A percentile compares a stretch with the other conserved stretches of the same genome.
These are phyloP conservation scores for Aethes cnicana DNA, from an alignment of 2,888 invertebrate species.

Conservation along the genomic window DNA sequence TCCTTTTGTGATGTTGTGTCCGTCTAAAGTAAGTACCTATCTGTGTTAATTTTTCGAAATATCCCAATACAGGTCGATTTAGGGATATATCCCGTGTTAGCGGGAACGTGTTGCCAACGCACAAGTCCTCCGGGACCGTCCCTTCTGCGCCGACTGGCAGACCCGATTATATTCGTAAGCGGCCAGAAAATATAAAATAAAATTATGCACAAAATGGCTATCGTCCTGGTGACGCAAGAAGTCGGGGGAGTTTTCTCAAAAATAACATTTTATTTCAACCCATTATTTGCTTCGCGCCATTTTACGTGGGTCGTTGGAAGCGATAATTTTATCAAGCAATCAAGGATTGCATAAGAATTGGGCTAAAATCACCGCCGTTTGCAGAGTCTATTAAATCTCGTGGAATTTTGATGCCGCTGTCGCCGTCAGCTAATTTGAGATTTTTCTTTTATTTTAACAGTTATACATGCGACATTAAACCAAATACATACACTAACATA, in stretches of 20 bases:
- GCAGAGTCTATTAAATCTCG: constrained; percentile 14
- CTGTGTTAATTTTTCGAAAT: no score
- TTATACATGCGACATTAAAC: no score
- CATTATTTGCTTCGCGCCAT: neutral
- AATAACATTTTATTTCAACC: neutral
- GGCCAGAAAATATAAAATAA: constrained; percentile 6
- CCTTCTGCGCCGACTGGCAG: constrained; percentile 18
- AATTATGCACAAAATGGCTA: constrained; percentile 8
- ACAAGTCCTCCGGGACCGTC: constrained; percentile 2
- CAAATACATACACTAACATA: no score
- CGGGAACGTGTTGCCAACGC: neutral
- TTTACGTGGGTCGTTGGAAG: neutral
- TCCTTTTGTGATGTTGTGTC: no score
- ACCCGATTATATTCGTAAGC: constrained; percentile 14
- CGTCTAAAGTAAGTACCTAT: no score
- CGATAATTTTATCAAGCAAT: constrained; percentile 15
- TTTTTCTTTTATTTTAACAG: no score
- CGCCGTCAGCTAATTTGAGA: no score
- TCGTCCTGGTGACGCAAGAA: no score
- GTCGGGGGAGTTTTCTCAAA: no score
- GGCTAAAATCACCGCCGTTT: constrained; percentile 15
- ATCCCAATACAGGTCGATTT: no score
- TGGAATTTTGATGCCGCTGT: constrained; percentile 5
- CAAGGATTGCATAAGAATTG: constrained; percentile 11
- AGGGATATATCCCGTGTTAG: neutral